Evolutionary conservation across 2,113 vertebrate genomes (phyloP), one percentile per base, ranked within the genome.

Genomic region (Centrocercus urophasianus): DNA sequence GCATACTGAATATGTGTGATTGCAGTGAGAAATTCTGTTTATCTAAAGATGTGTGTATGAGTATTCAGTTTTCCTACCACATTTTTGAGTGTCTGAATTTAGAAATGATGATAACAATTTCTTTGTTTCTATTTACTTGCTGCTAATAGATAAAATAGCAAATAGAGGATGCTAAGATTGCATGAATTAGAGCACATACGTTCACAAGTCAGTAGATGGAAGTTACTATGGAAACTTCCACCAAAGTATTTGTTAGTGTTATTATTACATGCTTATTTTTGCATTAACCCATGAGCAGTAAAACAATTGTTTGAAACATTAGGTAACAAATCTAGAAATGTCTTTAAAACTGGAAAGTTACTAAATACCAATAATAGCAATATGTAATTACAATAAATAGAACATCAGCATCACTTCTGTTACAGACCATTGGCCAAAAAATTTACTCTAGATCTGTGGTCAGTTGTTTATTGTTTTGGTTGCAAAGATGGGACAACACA

Each of bases 171-270:
- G 40, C 48, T 82, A 73, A 73, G 24, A 73, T 69, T 76, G 59
- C 24, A 34, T 80, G 80, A 89, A 72, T 76, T 82, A 79, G n/a
- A 84, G 12, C 22, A 56, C 18, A 19, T 38, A 71, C 87, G 18
- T 27, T 28, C 56, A 38, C 10, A 66, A 77, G 18, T 38, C 38
- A 40, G 63, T 45, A 34, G 61, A 40, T 65, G 18, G 64, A 87
- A 66, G 82, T 94, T 88, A 73, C 90, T 74, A 50, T 86, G 64
- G 75, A 89, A 94, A 91, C 54, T 93, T 70, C 48, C 65, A 1
- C 22, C 38, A 7, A 84, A 73, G 36, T 89, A n/a, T 81, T 89
- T 77, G 20, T 79, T 56, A 42, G 24, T 2, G 4, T 72, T 92
- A 71, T 67, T 91, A 74, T 88, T 83, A 13, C 30, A 17, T 1